These are phyloP conservation scores for Cynodonichthys magdalenae DNA, from an alignment of 2,797 vertebrate species.

Conservation along the genomic window DNA sequence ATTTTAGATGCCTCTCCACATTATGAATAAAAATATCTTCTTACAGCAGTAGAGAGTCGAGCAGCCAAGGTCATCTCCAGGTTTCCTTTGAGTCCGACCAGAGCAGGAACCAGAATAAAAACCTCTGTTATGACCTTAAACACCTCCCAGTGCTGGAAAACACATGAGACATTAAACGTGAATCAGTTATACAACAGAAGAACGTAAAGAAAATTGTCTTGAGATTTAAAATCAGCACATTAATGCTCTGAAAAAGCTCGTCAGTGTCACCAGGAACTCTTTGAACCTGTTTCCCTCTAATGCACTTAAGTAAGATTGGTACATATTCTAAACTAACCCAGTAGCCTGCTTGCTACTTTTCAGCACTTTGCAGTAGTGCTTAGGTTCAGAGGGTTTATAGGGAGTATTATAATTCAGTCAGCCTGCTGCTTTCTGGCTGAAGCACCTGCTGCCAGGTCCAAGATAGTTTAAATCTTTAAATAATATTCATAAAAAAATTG, in stretches of 20 bases:
- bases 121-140: conserved; percentile 92
- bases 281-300: conserved; percentile 16
- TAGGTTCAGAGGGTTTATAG: conserved; percentile 56
- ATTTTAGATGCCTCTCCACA: neutral
- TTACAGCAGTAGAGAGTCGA: conserved; percentile 95
- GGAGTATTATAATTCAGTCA: conserved; percentile 24
- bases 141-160: conserved; percentile 92
- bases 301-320: conserved; percentile 49
- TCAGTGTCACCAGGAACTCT: conserved; percentile 3
- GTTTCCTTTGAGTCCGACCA: conserved; percentile 97
- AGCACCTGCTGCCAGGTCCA: conserved; percentile 28
- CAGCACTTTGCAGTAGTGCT: neutral
- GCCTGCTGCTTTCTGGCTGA: conserved; percentile 31
- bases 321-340: conserved; percentile 60
- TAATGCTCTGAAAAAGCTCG: neutral
- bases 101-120: conserved; percentile 93
- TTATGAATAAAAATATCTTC: conserved; percentile 37
- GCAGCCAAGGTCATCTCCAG: conserved; percentile 98
- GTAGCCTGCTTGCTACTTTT: conserved; percentile 59
- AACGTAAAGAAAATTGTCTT: neutral
- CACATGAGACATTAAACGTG: conserved; percentile 8
- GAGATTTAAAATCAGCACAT: neutral
- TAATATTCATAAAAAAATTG: conserved; percentile 51
- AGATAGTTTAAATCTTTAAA: conserved; percentile 59
- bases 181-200: neutral